phyloP scores from a whole-genome alignment of 2,888 invertebrate species.

The Endotricha flammealis region DNA sequence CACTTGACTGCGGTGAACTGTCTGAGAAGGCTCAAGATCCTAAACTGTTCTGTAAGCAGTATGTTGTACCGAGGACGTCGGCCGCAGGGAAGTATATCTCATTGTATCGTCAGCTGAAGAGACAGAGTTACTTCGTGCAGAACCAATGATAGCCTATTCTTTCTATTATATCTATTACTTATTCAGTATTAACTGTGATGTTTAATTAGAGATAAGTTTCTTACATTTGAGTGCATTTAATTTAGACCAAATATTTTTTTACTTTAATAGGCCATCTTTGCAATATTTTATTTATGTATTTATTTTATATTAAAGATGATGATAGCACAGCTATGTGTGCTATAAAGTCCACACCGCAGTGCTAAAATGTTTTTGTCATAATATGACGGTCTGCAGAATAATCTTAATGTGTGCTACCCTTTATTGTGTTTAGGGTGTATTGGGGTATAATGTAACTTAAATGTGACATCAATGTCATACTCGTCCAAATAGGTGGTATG shows the following conservation, averaged over 20 bases:
- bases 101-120: slow-evolving; percentile 84
- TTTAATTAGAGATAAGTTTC: slow-evolving; percentile 57
- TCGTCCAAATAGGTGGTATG: too few relatives aligned
- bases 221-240: slow-evolving; percentile 69
- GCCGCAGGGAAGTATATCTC: slow-evolving; percentile 91
- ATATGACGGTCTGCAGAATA: too few relatives aligned
- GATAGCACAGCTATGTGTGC: too few relatives aligned
- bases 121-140: slow-evolving; percentile 68
- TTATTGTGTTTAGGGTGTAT: too few relatives aligned
- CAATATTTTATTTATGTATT: slow-evolving; percentile 18
- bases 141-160: slow-evolving; percentile 54
- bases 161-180: slow-evolving; percentile 47
- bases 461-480: too few relatives aligned
- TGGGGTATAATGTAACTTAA: too few relatives aligned
- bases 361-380: too few relatives aligned
- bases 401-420: too few relatives aligned
- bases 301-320: slow-evolving; percentile 5
- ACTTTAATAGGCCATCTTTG: slow-evolving; percentile 26
- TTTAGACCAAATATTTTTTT: slow-evolving; percentile 62
- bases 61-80: slow-evolving; percentile 88
- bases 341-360: too few relatives aligned
- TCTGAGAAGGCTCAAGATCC: slow-evolving; percentile 82
- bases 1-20: slow-evolving; percentile 83
- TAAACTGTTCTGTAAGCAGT: slow-evolving; percentile 87
- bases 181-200: slow-evolving; percentile 76